Evolutionary conservation across 2,797 vertebrate species (phyloP).

Genomic region (Falco novaeseelandiae): DNA sequence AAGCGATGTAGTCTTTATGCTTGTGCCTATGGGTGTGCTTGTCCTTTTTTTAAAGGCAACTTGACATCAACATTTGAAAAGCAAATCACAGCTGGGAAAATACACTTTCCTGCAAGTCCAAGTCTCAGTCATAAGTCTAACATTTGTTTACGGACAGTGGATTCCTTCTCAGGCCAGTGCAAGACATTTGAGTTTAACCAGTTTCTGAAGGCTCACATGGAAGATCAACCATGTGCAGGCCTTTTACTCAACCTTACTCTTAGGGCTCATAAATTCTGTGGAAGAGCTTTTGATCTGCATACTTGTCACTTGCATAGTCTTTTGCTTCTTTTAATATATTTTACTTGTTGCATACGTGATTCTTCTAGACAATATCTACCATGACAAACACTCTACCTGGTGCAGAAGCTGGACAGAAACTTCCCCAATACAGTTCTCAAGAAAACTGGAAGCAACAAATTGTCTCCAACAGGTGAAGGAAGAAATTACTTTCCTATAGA

Average conservation of each 20-base stretch:
- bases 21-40: neutral
- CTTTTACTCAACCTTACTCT: neutral
- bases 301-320: neutral
- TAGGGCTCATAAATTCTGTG: neutral
- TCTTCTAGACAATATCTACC: neutral
- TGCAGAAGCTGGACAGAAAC: neutral
- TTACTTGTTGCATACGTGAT: neutral
- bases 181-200: neutral
- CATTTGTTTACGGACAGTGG: neutral
- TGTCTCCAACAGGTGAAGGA: neutral
- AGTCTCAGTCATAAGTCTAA: neutral
- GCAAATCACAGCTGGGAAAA: neutral
- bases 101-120: neutral
- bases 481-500: slow-evolving; percentile 38
- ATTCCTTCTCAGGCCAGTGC: neutral
- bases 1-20: neutral
- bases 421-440: neutral
- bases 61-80: neutral
- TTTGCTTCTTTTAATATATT: neutral
- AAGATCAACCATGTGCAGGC: neutral
- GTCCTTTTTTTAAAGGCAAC: neutral
- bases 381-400: neutral
- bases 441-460: neutral
- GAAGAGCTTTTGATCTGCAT: neutral
- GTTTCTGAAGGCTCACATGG: neutral